phyloP scores from a whole-genome alignment of 2,888 invertebrate species.

The Latrodectus elegans region DNA sequence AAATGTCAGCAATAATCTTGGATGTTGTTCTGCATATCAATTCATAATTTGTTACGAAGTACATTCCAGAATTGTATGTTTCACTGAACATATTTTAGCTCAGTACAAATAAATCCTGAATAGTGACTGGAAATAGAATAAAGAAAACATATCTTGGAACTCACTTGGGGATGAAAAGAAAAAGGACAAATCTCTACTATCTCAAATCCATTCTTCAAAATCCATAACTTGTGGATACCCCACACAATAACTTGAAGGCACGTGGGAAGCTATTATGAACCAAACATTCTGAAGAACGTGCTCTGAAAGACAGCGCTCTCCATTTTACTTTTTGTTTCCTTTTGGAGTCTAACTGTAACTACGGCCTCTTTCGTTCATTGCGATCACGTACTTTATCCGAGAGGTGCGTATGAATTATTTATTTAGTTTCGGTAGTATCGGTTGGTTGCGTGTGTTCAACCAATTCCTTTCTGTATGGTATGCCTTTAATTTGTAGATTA shows the following conservation, averaged over 20 bases:
- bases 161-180: no score
- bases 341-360: conserved; percentile 14
- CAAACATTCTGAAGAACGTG: conserved; percentile 54
- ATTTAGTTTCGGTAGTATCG: conserved; percentile 23
- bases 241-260: conserved; percentile 23
- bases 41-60: no score
- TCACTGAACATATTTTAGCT: no score
- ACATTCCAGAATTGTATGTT: no score
- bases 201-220: conserved; percentile 13
- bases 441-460: conserved; percentile 41
- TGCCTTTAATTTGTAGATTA: conserved; percentile 64
- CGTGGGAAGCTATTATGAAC: conserved; percentile 52
- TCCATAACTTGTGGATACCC: conserved; percentile 33
- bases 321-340: conserved; percentile 1
- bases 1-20: no score
- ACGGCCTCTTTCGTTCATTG: conserved; percentile 15
- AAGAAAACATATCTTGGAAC: no score
- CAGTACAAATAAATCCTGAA: no score
- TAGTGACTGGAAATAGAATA: no score
- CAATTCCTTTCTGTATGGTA: conserved; percentile 11
- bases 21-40: no score
- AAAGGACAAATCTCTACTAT: background rate
- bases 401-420: conserved; percentile 60
- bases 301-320: conserved; percentile 18
- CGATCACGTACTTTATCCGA: conserved; percentile 53